Base-by-base conservation (phyloP, 2,797 vertebrate genomes). In the Spondyliosoma cantharus region DNA sequence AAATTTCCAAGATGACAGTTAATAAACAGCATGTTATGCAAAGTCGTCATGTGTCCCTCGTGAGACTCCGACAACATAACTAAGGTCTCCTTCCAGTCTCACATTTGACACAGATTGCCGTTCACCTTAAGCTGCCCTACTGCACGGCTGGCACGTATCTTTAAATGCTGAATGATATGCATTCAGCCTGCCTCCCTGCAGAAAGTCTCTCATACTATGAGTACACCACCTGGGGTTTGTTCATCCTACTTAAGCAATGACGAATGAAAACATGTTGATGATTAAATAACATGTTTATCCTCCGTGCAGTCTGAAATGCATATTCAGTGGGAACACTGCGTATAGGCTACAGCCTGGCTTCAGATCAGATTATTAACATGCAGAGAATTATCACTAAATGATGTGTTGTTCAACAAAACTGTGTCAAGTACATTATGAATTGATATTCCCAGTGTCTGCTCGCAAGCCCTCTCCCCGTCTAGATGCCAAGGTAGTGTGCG, bases 371-470 rank as follows among this genome's bases (percentile, higher is more conserved):
- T 86, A 93, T 95, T 95, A 95, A 91, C 87, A 82, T 82, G 83
- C 78, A 76, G 84, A 84, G 81, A 91, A 93, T 93, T 86, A 95
- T 94, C 89, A 93, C 79, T 82, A 90, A 93, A 94, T 94, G 90
- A 93, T 92, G 89, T 93, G 89, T 91, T 93, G 92, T 95, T 93
- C 87, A 89, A 91, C 80, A 83, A 94, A 95, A 94, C 91, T 93
- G 92, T 95, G 92, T 94, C 93, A 94, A 93, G 86, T 94, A 91
- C 86, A 94, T 94, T 93, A 92, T 87, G 73, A 93, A 95, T 94
- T 93, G 90, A 94, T 94, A 92, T 93, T 94, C 90, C 83, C 84
- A 74, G 80, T 78, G 82, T 74, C 70, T 83, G 79, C 82, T 74
- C 74, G 71, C 50, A 65, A 81, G 71, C 56, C 56, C 74, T 78